phyloP scores from a whole-genome alignment of 2,113 vertebrate species.

The Pollimyrus isidori region DNA sequence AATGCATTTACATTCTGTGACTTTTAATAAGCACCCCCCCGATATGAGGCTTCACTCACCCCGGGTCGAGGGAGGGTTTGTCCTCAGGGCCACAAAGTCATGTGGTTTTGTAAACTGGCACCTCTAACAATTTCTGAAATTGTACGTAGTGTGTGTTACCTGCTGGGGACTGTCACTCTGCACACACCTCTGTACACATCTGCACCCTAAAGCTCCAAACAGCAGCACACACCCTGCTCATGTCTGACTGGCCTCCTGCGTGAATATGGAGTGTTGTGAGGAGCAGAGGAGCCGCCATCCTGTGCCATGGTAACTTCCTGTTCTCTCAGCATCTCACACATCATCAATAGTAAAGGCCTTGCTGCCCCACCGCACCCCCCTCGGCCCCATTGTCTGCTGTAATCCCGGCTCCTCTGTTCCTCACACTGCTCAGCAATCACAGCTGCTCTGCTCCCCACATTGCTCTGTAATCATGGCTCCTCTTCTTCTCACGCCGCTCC shows the following conservation, averaged over 20 bases:
- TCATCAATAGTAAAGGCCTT: conserved; percentile 65
- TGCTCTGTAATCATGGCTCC: rapidly evolving
- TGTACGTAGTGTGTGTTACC: not conserved
- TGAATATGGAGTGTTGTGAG: too few species aligned
- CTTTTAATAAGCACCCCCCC: not conserved
- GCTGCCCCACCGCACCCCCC: conserved; percentile 21
- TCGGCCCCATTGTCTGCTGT: not conserved
- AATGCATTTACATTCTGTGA: not conserved
- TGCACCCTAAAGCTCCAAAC: not conserved
- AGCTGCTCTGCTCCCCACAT: too few species aligned
- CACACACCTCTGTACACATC: not conserved
- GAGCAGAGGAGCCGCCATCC: conserved; percentile 30
- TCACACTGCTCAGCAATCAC: not conserved
- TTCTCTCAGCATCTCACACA: conserved; percentile 48
- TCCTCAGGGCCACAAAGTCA: not conserved
- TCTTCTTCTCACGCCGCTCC: rapidly evolving
- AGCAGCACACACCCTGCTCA: not conserved
- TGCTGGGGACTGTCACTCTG: not conserved
- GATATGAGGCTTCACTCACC: not conserved
- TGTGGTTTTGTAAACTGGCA: not conserved
- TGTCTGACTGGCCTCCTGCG: not conserved
- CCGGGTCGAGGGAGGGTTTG: not conserved
- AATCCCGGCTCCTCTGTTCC: conserved; percentile 25
- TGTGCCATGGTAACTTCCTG: conserved; percentile 54
- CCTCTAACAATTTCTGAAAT: not conserved